Conservation (phyloP, 2,797 vertebrate species). For the Sebastes oblongus region DNA sequence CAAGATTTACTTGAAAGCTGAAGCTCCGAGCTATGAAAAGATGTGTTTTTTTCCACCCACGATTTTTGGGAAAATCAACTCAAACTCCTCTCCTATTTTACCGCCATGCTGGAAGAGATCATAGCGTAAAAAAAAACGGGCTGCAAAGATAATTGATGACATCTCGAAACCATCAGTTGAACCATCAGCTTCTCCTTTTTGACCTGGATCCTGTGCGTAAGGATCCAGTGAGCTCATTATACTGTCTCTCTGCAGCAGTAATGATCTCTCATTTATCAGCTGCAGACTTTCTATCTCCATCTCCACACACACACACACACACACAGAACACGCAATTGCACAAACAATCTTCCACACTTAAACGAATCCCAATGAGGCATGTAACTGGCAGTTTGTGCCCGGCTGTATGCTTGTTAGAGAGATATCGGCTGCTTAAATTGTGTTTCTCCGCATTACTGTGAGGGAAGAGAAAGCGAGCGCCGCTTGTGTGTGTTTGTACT, state of each 20-base stretch:
- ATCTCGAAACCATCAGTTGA: not conserved
- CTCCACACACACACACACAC: not conserved
- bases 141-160: slow-evolving; percentile 6
- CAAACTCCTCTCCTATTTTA: slow-evolving; percentile 10
- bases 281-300: slow-evolving; percentile 16
- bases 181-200: not conserved
- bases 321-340: slow-evolving; percentile 27
- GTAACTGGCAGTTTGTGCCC: slow-evolving; percentile 60
- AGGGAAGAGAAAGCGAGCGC: not conserved
- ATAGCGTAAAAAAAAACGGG: not conserved
- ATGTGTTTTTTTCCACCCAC: not conserved
- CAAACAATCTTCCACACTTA: slow-evolving; percentile 65
- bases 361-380: slow-evolving; percentile 71
- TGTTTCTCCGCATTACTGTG: slow-evolving; percentile 23
- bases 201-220: slow-evolving; percentile 20
- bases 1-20: slow-evolving; percentile 40
- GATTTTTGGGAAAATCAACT: not conserved
- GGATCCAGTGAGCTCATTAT: slow-evolving; percentile 51
- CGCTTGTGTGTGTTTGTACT: not conserved
- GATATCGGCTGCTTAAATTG: slow-evolving; percentile 31
- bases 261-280: slow-evolving; percentile 46
- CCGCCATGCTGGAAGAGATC: not conserved
- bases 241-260: slow-evolving; percentile 35
- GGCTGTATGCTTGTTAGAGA: slow-evolving; percentile 61
- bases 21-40: slow-evolving; percentile 20